Evolutionary conservation across 2,113 vertebrate genomes (phyloP).

Genomic region (Syngnathus floridae): DNA sequence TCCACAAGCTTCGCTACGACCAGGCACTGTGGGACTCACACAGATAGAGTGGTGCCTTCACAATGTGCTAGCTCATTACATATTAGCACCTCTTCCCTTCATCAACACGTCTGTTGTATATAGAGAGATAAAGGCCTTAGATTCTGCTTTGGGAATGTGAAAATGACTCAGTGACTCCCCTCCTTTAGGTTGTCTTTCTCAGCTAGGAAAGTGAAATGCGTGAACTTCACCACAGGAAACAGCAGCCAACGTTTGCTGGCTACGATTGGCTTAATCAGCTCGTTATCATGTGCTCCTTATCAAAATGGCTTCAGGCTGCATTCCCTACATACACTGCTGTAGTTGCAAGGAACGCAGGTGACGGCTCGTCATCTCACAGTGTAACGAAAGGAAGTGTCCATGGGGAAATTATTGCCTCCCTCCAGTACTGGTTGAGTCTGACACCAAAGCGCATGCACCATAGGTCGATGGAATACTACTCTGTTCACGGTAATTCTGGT

Average conservation of each 20-base stretch:
- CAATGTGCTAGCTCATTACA: slow-evolving; percentile 44
- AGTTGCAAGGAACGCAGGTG: slow-evolving; percentile 15
- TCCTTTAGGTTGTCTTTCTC: slow-evolving; percentile 14
- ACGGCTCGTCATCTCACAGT: slow-evolving; percentile 7
- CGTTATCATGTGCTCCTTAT: slow-evolving; percentile 10
- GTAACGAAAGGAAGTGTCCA: slow-evolving; percentile 25
- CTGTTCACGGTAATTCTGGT: slow-evolving; percentile 18
- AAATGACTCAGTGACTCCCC: slow-evolving; percentile 27
- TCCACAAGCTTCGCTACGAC: not conserved
- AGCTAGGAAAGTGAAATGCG: slow-evolving; percentile 11
- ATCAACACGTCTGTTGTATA: slow-evolving; percentile 37
- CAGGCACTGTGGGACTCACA: not conserved
- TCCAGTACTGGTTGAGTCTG: slow-evolving; percentile 13
- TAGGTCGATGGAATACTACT: slow-evolving; percentile 1
- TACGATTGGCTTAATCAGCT: slow-evolving; percentile 18
- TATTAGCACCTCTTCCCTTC: slow-evolving; percentile 35
- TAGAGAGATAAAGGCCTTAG: slow-evolving; percentile 15
- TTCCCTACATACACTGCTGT: not conserved
- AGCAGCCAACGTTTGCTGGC: not conserved
- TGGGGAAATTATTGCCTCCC: slow-evolving; percentile 43
- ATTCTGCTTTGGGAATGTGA: slow-evolving; percentile 19
- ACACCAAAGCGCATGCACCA: not conserved
- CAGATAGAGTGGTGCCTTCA: slow-evolving; percentile 15
- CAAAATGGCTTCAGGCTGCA: slow-evolving; percentile 19
- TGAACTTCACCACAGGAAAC: slow-evolving; percentile 7